Percentiles rank a stretch among this genome's conserved stretches.
Evolutionary conservation across 2,113 vertebrate species (phyloP).

Genomic region (Zapornia atra): DNA sequence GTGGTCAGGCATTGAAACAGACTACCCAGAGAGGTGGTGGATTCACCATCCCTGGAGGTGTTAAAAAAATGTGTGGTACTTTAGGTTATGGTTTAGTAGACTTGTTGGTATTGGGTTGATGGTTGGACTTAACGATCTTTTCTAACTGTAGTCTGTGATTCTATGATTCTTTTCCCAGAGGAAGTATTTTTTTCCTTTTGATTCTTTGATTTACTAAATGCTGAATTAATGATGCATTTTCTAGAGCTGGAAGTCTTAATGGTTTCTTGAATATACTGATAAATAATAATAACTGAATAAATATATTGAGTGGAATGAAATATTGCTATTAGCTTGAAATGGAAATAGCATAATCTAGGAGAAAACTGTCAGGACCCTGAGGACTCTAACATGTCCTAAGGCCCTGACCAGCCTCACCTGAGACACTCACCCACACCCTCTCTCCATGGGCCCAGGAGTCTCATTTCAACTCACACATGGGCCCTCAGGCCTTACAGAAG

Average conservation of each 20-base stretch:
- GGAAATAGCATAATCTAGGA: not conserved
- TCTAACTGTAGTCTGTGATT: too few relatives aligned
- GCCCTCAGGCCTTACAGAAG: rapidly evolving
- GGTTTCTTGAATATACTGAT: not conserved
- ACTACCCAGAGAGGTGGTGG: too few relatives aligned
- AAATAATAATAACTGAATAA: not conserved
- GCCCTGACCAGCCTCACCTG: not conserved
- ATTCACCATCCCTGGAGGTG: too few relatives aligned
- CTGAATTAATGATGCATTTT: not conserved
- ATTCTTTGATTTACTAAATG: not conserved
- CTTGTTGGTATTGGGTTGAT: too few relatives aligned
- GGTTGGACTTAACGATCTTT: too few relatives aligned
- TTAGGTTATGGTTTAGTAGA: too few relatives aligned
- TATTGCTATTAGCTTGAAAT: not conserved
- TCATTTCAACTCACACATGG: not conserved
- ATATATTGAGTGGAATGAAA: not conserved
- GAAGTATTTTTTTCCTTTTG: not conserved
- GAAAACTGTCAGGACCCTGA: not conserved
- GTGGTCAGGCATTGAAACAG: too few relatives aligned
- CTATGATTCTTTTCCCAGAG: not conserved
- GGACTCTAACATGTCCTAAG: not conserved
- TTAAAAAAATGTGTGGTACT: too few relatives aligned
- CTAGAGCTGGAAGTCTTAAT: not conserved
- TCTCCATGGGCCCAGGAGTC: not conserved
- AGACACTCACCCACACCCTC: rapidly evolving